Evolutionary conservation across 64 coral and sea anemone genomes (phyloP).

Genomic region (Actinia equina): DNA sequence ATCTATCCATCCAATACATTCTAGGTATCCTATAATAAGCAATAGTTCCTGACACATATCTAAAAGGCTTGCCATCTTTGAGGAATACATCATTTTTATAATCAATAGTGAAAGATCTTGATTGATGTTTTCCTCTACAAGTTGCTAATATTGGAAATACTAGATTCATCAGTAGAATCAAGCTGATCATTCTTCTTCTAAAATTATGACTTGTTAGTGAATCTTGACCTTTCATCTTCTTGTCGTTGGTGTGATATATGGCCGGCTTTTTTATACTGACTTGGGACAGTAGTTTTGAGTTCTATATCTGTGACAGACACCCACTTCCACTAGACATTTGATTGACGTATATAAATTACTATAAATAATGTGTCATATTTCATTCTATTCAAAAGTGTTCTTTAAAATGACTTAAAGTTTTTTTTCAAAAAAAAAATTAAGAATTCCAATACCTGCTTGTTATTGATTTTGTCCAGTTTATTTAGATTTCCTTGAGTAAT

Average conservation of each 20-base stretch:
- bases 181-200: background rate
- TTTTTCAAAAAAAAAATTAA: background rate
- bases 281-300: background rate
- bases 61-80: constrained; percentile 84
- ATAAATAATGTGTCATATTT: background rate
- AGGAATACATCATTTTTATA: constrained; percentile 68
- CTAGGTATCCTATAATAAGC: constrained; percentile 68
- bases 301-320: background rate
- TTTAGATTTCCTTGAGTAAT: background rate
- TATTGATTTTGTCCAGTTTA: background rate
- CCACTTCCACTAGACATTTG: background rate
- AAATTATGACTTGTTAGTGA: background rate
- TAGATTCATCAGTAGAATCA: background rate
- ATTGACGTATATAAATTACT: background rate
- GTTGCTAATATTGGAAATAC: background rate
- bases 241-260: background rate
- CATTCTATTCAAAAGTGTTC: background rate
- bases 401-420: background rate
- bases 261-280: background rate
- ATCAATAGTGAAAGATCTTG: constrained; percentile 71
- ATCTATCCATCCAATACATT: constrained; percentile 78
- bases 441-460: constrained; percentile 7
- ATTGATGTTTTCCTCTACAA: constrained; percentile 8
- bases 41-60: constrained; percentile 74
- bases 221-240: background rate